A percentile compares a stretch with the other conserved stretches of the same genome.
phyloP scores from a whole-genome alignment of 2,797 vertebrate species.

The Paguma larvata region DNA sequence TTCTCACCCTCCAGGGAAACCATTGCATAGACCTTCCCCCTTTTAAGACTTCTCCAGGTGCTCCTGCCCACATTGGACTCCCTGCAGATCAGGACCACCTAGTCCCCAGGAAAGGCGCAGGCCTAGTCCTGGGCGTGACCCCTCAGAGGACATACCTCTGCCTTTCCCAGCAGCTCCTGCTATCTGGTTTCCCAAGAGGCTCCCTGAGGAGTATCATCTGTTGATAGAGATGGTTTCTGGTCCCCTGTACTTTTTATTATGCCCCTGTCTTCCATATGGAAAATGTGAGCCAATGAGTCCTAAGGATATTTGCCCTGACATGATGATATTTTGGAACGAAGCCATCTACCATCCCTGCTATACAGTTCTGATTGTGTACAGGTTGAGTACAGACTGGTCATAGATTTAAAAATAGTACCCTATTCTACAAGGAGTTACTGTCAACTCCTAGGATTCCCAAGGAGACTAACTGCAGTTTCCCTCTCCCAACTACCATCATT shows the following conservation, averaged over 20 bases:
- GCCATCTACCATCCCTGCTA: background rate
- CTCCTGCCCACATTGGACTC: background rate
- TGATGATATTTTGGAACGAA: background rate
- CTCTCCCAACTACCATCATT: background rate
- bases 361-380: background rate
- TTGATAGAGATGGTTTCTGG: background rate
- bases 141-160: rapidly evolving
- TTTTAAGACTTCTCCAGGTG: background rate
- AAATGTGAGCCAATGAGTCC: background rate
- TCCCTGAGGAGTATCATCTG: background rate
- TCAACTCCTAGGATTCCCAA: background rate
- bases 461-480: background rate
- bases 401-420: background rate
- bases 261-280: background rate
- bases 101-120: background rate
- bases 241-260: background rate
- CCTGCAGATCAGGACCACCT: background rate
- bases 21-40: background rate
- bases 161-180: background rate
- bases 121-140: background rate
- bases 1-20: background rate
- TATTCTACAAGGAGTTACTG: background rate
- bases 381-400: background rate
- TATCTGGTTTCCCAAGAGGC: background rate
- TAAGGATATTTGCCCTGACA: background rate